Evolutionary conservation across 2,797 vertebrate genomes (phyloP), one percentile per base, ranked within the genome.

Genomic region (Scyliorhinus canicula): DNA sequence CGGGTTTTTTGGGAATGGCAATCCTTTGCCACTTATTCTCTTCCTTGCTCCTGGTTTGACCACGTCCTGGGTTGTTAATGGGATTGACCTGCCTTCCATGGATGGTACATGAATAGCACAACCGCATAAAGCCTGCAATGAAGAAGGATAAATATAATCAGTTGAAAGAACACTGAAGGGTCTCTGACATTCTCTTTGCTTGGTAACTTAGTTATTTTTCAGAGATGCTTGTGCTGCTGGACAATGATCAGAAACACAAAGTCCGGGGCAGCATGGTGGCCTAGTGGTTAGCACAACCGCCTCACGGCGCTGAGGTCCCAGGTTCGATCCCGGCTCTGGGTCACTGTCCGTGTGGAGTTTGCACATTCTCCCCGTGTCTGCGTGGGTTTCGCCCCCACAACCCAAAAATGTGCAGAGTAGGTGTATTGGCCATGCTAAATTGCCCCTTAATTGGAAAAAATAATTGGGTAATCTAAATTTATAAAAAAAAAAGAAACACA

Each of bases 21-120:
- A 98, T 95, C 99, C 99, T 96, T 99, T 99, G 95, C 99, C 98
- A 57, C 98, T 98, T 95, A 99, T 98, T 96, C 98, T 98, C 97
- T 98, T 98, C 96, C 98, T 98, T 98, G 99, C 98, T 95, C 99
- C 99, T 0, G 99, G 99, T 96, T 99, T 99, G 96, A 99, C 97
- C 95, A 99, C 98, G 95, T 99, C 99, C 0, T 98, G 99, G 96
- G 99, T 97, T 96, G 98, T 98, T 98, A 99, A 98, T 96, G 99
- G 99, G 97, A 99, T 99, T 88, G 98, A 98, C 96, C 99, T 98
- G 96, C 98, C 98, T 88, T 99, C 99, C 97, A 99, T 98, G 60
- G 99, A 99, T 35, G 99, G 99, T 96, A 99, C 98, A 40, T 98
- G 99, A 95, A 99, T 97, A 24, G 99, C 99, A 96, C 98, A 99